phyloP scores from a whole-genome alignment of 2,888 invertebrate species.

The Pachymerium ferrugineum region DNA sequence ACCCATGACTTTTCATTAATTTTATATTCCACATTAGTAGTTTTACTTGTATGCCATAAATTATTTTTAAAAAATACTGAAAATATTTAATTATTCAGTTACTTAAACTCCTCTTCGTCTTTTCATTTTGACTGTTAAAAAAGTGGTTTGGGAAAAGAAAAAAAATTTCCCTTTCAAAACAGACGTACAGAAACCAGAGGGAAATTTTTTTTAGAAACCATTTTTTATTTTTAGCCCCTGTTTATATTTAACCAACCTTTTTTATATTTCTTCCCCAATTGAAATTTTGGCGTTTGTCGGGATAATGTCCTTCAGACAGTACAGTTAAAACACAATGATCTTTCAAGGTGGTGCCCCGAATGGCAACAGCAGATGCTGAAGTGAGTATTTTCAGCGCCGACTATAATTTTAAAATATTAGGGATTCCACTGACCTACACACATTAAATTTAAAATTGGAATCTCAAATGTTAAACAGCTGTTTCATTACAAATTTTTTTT shows the following conservation, averaged over 20 bases:
- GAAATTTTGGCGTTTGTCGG: constrained; percentile 6
- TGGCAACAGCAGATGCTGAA: not conserved
- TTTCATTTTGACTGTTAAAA: too few species aligned
- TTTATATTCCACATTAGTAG: too few species aligned
- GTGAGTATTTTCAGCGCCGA: not conserved
- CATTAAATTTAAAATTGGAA: constrained; percentile 16
- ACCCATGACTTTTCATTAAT: too few species aligned
- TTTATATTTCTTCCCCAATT: not conserved
- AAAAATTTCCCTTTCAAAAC: not conserved
- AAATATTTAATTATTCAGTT: too few species aligned
- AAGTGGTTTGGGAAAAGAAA: not conserved
- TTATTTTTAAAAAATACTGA: not conserved
- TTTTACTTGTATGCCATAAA: too few species aligned
- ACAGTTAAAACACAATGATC: not conserved
- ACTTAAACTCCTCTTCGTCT: too few species aligned
- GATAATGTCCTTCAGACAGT: not conserved
- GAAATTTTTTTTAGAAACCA: constrained; percentile 17
- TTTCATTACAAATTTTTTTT: not conserved
- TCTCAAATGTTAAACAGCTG: not conserved
- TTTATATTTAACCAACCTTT: constrained; percentile 1
- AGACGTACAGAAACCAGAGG: constrained; percentile 12
- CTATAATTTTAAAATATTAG: not conserved
- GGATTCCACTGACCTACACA: not conserved
- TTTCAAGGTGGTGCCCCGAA: not conserved
- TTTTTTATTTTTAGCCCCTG: constrained; percentile 19